These are phyloP conservation scores for Leptinotarsa undecemlineata DNA, from an alignment of 1,140 invertebrate genomes.

Conservation along the genomic window DNA sequence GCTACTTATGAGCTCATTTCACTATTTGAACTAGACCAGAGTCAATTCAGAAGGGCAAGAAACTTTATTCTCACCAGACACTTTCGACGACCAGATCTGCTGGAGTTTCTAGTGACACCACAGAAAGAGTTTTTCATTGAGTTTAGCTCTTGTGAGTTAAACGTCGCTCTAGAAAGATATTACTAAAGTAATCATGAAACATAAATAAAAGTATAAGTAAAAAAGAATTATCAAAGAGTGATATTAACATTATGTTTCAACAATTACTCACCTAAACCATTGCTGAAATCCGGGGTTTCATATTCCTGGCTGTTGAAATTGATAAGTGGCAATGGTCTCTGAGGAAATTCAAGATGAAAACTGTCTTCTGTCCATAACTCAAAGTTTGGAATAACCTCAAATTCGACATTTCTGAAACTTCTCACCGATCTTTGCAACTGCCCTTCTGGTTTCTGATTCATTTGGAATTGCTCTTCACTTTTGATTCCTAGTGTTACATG, in stretches of 20 bases:
- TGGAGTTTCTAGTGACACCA: too few relatives aligned
- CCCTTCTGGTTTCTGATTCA: not conserved
- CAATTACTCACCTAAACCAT: conserved; percentile 40
- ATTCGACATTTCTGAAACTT: not conserved
- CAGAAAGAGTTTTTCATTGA: too few relatives aligned
- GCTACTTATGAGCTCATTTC: too few relatives aligned
- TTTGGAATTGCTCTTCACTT: not conserved
- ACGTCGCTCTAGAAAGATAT: too few relatives aligned
- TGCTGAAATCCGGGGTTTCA: conserved; percentile 43
- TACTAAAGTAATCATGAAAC: too few relatives aligned
- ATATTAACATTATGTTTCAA: not conserved
- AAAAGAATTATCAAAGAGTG: too few relatives aligned
- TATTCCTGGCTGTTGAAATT: conserved; percentile 23
- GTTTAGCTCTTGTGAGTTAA: too few relatives aligned
- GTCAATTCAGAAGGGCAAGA: too few relatives aligned
- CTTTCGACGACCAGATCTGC: too few relatives aligned
- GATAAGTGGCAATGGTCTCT: not conserved
- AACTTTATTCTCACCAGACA: too few relatives aligned
- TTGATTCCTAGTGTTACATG: not conserved
- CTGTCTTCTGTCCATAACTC: conserved; percentile 1
- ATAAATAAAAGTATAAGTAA: too few relatives aligned
- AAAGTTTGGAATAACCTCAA: not conserved
- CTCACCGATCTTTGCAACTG: not conserved
- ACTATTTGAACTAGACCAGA: too few relatives aligned
- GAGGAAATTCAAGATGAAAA: not conserved